Conservation (phyloP, 2,888 invertebrate species). For the Tetranychus piercei region DNA sequence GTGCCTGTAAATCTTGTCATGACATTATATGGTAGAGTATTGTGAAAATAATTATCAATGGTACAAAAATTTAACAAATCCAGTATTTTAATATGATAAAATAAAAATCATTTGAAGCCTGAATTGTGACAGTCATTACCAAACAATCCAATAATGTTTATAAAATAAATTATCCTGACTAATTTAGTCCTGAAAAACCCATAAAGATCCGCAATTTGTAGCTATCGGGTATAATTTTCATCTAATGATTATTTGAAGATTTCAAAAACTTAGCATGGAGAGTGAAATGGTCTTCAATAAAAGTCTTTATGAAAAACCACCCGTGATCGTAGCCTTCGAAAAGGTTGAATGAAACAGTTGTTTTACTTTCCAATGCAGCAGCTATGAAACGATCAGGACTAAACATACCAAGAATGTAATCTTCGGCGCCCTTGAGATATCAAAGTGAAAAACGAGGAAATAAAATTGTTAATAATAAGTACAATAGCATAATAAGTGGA, state of each 20-base stretch:
- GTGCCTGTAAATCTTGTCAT: background rate
- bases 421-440: constrained; percentile 47
- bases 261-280: constrained; percentile 45
- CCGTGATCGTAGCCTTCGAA: constrained; percentile 69
- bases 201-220: too few species aligned
- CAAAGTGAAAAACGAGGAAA: constrained; percentile 27
- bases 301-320: constrained; percentile 77
- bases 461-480: constrained; percentile 33
- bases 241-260: background rate
- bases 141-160: too few species aligned
- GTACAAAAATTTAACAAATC: background rate
- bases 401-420: constrained; percentile 58
- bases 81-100: background rate
- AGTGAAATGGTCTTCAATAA: constrained; percentile 73
- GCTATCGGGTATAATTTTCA: background rate
- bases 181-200: too few species aligned
- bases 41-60: background rate
- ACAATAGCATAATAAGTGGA: background rate
- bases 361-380: constrained; percentile 49
- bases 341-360: constrained; percentile 34
- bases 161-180: too few species aligned
- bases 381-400: constrained; percentile 61
- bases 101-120: too few species aligned
- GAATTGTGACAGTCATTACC: too few species aligned
- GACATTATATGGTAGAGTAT: background rate